Conservation (phyloP, 1,140 invertebrate genomes). For the Ceratoteleas bidentatus region DNA sequence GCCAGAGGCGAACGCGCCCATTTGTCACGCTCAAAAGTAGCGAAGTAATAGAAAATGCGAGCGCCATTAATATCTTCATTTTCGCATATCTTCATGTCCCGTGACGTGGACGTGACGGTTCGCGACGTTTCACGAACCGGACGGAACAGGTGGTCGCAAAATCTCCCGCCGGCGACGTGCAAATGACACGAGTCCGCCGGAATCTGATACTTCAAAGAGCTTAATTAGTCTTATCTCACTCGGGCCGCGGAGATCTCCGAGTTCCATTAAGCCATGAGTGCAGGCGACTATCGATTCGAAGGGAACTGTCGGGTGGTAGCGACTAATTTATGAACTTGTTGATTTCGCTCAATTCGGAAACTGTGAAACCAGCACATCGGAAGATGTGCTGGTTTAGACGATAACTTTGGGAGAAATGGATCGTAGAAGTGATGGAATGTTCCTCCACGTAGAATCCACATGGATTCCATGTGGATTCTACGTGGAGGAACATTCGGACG, state of each 20-base stretch:
- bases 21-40: conserved; percentile 14
- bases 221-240: conserved; percentile 6
- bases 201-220: not conserved
- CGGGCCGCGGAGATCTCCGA: not conserved
- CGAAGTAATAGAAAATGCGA: conserved; percentile 20
- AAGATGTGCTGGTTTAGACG: too few relatives aligned
- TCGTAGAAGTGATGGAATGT: too few relatives aligned
- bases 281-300: not conserved
- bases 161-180: not conserved
- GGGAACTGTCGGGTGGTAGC: not conserved
- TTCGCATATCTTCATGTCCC: not conserved
- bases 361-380: too few relatives aligned
- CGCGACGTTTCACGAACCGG: not conserved
- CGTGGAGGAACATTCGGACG: too few relatives aligned
- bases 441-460: too few relatives aligned
- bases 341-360: too few relatives aligned
- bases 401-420: too few relatives aligned
- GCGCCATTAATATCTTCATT: conserved; percentile 17
- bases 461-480: too few relatives aligned
- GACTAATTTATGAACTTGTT: too few relatives aligned
- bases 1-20: conserved; percentile 19
- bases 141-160: conserved; percentile 1
- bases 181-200: not conserved
- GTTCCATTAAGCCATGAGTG: not conserved
- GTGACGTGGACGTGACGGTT: conserved; percentile 8